Conservation (phyloP, 2,888 invertebrate genomes). For the Lochmaea crataegi region DNA sequence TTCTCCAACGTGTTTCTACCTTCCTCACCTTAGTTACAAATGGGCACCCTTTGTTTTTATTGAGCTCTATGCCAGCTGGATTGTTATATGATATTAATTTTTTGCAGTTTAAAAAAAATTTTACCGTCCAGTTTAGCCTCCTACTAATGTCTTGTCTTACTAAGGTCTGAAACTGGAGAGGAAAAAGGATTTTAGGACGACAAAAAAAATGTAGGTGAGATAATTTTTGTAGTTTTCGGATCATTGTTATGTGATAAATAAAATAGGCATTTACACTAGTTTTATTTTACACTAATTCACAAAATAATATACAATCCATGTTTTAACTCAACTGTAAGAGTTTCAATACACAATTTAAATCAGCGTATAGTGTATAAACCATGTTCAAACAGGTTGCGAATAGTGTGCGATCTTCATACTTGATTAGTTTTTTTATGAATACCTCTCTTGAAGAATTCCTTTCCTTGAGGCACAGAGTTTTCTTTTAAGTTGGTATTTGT, state of each 20-base stretch:
- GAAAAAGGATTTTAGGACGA: too few relatives aligned
- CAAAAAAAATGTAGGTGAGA: too few relatives aligned
- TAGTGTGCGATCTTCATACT: constrained; percentile 50
- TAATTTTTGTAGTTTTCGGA: neutral
- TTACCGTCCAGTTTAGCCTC: too few relatives aligned
- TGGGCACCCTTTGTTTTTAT: too few relatives aligned
- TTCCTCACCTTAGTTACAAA: too few relatives aligned
- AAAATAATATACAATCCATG: constrained; percentile 64
- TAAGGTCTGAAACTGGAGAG: too few relatives aligned
- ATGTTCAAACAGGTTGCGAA: constrained; percentile 38
- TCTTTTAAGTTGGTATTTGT: constrained; percentile 17
- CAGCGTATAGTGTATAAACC: constrained; percentile 43
- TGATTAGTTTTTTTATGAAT: constrained; percentile 21
- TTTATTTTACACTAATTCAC: constrained; percentile 64
- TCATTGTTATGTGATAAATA: constrained; percentile 34
- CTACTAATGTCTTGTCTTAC: too few relatives aligned
- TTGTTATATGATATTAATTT: too few relatives aligned
- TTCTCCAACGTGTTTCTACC: too few relatives aligned
- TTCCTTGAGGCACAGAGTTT: constrained; percentile 43
- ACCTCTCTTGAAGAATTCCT: constrained; percentile 7
- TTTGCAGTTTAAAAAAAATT: too few relatives aligned
- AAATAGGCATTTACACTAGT: constrained; percentile 58
- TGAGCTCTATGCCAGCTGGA: too few relatives aligned
- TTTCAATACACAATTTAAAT: constrained; percentile 43
- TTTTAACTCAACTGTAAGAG: constrained; percentile 56